These are phyloP conservation scores for Pollenia amentaria DNA, from an alignment of 2,888 invertebrate genomes.

Conservation along the genomic window DNA sequence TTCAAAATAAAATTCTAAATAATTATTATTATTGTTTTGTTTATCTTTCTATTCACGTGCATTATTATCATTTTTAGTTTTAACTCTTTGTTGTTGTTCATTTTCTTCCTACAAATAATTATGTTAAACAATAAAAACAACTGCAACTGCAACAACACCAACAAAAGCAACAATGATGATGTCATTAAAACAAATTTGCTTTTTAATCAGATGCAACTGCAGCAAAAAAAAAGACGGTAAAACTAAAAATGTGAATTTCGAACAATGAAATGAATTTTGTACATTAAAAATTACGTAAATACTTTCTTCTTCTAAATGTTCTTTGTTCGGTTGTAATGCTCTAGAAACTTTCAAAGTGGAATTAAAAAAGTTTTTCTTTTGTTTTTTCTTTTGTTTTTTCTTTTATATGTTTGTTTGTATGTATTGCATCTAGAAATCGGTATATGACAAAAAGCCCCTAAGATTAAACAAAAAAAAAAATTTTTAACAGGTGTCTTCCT, in stretches of 20 bases:
- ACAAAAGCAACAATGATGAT: constrained; percentile 9
- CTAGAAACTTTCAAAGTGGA: constrained; percentile 16
- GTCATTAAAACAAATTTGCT: constrained; percentile 44
- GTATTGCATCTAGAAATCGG: too few species aligned
- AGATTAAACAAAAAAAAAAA: too few species aligned
- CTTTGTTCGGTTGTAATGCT: constrained; percentile 17
- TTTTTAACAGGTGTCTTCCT: too few species aligned
- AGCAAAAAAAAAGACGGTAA: neutral
- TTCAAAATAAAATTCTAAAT: constrained; percentile 12
- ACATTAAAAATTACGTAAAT: constrained; percentile 21
- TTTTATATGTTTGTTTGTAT: too few species aligned
- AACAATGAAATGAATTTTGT: constrained; percentile 13
- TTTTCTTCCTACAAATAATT: constrained; percentile 18
- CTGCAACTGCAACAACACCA: constrained; percentile 1
- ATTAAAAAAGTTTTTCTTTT: neutral
- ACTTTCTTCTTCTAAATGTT: constrained; percentile 3
- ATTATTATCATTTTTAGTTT: constrained; percentile 39
- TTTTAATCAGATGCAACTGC: constrained; percentile 53
- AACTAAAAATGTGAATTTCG: constrained; percentile 11
- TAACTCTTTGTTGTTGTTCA: neutral
- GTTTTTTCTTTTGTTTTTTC: too few species aligned
- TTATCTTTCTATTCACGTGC: constrained; percentile 22
- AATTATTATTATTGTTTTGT: constrained; percentile 49
- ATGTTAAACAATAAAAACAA: constrained; percentile 20
- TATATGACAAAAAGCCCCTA: too few species aligned